Evolutionary conservation across 2,888 invertebrate species (phyloP).

Genomic region (Epirrhoe tristata): DNA sequence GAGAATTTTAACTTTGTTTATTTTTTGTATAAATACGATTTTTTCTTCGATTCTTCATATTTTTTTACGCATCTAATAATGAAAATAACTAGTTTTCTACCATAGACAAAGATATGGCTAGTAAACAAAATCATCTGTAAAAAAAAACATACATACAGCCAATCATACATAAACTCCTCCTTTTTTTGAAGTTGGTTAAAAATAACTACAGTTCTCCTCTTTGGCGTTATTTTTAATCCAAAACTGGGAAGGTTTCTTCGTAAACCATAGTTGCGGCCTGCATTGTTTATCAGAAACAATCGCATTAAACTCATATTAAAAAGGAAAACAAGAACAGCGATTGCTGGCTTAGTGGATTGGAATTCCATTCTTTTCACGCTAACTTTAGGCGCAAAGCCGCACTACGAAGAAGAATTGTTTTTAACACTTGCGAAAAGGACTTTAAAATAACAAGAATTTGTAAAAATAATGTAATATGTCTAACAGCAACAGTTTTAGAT

Average conservation of each 20-base stretch:
- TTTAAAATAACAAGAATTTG: neutral
- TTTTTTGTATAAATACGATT: neutral
- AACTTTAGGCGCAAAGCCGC: conserved; percentile 32
- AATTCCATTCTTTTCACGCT: conserved; percentile 63
- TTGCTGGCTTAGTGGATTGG: conserved; percentile 63
- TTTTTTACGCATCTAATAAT: no score
- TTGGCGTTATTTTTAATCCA: neutral
- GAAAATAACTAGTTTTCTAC: no score
- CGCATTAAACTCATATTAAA: conserved; percentile 52
- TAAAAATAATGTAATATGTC: no score
- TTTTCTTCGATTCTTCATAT: no score
- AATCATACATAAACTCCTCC: no score
- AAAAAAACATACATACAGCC: no score
- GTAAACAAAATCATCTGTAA: no score
- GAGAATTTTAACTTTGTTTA: no score
- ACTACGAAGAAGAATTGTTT: conserved; percentile 39
- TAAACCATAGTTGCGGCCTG: conserved; percentile 31
- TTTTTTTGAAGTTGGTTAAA: no score
- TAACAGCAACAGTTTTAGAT: no score
- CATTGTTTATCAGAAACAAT: conserved; percentile 46
- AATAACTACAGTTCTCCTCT: no score
- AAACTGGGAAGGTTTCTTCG: conserved; percentile 8
- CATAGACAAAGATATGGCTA: no score
- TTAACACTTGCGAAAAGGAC: neutral
- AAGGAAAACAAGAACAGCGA: conserved; percentile 61